A percentile compares a stretch with the other conserved stretches of the same genome.
Conservation (phyloP, 2,797 vertebrate genomes). For the Coccyzus lansbergi region DNA sequence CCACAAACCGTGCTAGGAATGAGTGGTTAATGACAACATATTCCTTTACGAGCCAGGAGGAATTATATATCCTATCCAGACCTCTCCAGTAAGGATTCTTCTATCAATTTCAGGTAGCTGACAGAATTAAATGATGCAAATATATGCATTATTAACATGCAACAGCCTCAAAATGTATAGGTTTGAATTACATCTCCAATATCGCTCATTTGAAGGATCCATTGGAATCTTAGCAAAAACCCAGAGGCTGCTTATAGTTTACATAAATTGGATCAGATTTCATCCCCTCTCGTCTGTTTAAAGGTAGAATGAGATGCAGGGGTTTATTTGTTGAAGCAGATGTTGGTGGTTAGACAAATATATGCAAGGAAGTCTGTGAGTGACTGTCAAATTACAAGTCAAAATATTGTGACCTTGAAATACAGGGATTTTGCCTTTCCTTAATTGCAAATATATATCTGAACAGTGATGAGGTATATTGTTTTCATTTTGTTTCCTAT, state of each 20-base stretch:
- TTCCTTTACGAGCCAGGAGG: background rate
- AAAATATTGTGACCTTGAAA: background rate
- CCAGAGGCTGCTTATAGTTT: background rate
- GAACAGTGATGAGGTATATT: background rate
- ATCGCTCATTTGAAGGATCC: background rate
- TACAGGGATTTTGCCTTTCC: background rate
- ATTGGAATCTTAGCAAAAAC: background rate
- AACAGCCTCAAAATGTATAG: background rate
- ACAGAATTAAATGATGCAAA: conserved; percentile 37
- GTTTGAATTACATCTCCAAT: background rate
- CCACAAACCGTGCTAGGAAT: background rate
- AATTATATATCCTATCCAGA: background rate
- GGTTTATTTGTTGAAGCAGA: conserved; percentile 8
- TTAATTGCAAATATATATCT: background rate
- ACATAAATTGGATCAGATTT: background rate
- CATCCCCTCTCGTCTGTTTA: background rate
- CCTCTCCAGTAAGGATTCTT: conserved; percentile 5
- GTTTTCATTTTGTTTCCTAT: background rate
- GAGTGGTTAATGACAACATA: conserved; percentile 17
- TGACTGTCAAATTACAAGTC: background rate
- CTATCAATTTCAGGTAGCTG: conserved; percentile 46
- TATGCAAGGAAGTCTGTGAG: background rate
- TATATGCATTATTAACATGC: background rate
- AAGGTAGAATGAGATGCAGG: background rate
- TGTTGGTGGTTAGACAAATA: background rate